Base-by-base conservation (phyloP, 2,888 invertebrate genomes). In the Adela reaumurella region DNA sequence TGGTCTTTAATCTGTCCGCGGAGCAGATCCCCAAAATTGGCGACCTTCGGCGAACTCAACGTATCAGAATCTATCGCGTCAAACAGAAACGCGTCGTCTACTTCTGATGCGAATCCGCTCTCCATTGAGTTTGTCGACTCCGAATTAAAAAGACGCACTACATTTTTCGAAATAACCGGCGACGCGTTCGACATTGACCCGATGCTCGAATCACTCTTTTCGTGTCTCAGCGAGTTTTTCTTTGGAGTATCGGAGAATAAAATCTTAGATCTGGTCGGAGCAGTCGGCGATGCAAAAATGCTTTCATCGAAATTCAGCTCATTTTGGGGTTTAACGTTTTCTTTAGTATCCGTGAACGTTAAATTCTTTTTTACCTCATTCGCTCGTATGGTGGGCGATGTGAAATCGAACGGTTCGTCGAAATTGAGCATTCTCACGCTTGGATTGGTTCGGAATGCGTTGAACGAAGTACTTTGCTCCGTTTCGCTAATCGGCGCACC, bases 41-140 rank as follows among this genome's bases (percentile, higher is more conserved):
- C 67, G 20, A 78, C 62, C 58, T 72, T 74, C 0, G 78, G 77
- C 0, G 74, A 74, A 17, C 62, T 72, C 0, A 74, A 69, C 16
- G 16, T 42, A 6, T 19, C 19, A 5, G 6, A 10, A 16, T 43
- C 18, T 3, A 49, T 49, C 0, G 58, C 29, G 2, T 76, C 76
- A 42, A 76, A 78, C 0, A 74, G 61, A 41, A 74, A 74, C 0
- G 67, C 72, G 45, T 78, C 79, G 2, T 79, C 79, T 0, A 77
- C 16, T 50, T 79, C 80, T 0, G 78, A 78, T n/a, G 76, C 64
- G 45, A 78, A 79, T 0, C 78, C 77, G 8, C 74, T 74, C 49
- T 79, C 79, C 66, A 76, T 70, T 0, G 78, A 77, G 35, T 49
- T 47, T 0, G 71, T 72, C 0, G 76, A 74, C 17, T 74, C 71